Percentiles rank a stretch among this genome's conserved stretches.
Conservation (phyloP, 2,113 vertebrate genomes). For the Nanorana parkeri region DNA sequence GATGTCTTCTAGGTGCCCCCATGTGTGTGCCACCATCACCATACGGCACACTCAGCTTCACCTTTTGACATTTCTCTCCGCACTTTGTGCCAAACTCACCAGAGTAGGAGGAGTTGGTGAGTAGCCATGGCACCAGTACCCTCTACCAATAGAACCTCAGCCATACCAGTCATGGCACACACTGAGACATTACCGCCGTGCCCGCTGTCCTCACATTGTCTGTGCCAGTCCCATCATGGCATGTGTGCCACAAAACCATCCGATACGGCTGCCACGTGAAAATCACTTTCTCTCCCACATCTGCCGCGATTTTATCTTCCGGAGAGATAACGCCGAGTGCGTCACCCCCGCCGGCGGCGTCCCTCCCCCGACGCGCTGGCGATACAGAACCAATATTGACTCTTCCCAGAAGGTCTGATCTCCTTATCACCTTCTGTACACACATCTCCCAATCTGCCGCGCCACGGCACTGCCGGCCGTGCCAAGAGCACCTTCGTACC, state of each 20-base stretch:
- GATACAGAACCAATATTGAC: constrained; percentile 20
- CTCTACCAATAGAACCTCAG: too few species aligned
- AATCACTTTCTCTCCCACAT: background rate
- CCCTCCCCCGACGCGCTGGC: background rate
- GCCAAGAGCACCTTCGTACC: background rate
- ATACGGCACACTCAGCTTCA: too few species aligned
- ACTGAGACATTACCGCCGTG: too few species aligned
- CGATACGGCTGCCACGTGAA: background rate
- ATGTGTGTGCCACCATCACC: too few species aligned
- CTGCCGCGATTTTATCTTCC: background rate
- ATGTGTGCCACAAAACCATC: background rate
- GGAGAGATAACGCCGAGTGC: background rate
- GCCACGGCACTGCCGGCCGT: background rate
- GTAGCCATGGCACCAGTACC: too few species aligned
- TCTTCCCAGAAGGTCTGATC: background rate
- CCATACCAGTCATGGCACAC: too few species aligned
- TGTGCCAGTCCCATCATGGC: too few species aligned
- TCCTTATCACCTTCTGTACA: constrained; percentile 11
- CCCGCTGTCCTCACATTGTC: too few species aligned
- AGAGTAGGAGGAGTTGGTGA: too few species aligned
- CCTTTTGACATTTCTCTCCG: too few species aligned
- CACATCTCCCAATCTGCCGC: background rate
- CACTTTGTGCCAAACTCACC: too few species aligned
- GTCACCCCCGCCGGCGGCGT: background rate
- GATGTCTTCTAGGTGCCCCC: too few species aligned